Evolutionary conservation across 1,140 invertebrate species (phyloP).

Genomic region (Charaxes varanes): DNA sequence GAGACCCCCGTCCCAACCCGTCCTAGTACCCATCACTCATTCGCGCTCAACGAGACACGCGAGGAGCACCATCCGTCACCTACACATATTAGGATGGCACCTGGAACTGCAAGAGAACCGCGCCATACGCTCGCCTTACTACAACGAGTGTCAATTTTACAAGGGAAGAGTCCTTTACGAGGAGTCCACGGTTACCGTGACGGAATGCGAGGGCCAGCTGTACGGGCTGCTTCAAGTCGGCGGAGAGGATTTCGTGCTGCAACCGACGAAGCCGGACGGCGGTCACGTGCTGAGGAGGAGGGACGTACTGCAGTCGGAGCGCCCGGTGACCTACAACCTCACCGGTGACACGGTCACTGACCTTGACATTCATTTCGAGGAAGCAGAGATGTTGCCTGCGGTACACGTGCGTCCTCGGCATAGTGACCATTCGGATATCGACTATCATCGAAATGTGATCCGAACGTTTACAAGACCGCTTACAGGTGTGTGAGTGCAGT

Average conservation of each 20-base stretch:
- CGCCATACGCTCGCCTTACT: constrained; percentile 57
- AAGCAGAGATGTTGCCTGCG: constrained; percentile 29
- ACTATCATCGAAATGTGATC: constrained; percentile 39
- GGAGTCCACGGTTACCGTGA: constrained; percentile 49
- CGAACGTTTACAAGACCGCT: constrained; percentile 43
- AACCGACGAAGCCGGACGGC: constrained; percentile 38
- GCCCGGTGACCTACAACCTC: constrained; percentile 47
- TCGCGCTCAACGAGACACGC: constrained; percentile 27
- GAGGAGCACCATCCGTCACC: constrained; percentile 33
- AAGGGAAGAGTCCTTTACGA: constrained; percentile 49
- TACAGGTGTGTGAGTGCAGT: constrained; percentile 49
- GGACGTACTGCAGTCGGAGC: constrained; percentile 46
- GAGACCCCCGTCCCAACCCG: constrained; percentile 27
- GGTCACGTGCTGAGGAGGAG: constrained; percentile 51
- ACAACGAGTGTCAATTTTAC: constrained; percentile 62
- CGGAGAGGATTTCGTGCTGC: constrained; percentile 52
- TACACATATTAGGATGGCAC: constrained; percentile 56
- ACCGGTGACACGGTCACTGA: constrained; percentile 56
- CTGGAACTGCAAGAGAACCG: constrained; percentile 54
- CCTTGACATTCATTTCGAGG: constrained; percentile 58
- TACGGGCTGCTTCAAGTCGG: constrained; percentile 58
- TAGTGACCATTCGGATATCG: constrained; percentile 31
- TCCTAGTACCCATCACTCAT: constrained; percentile 20
- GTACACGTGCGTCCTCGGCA: constrained; percentile 41
- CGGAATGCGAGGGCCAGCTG: constrained; percentile 55